Conservation (phyloP, 2,888 invertebrate species). For the Germaria angustata region DNA sequence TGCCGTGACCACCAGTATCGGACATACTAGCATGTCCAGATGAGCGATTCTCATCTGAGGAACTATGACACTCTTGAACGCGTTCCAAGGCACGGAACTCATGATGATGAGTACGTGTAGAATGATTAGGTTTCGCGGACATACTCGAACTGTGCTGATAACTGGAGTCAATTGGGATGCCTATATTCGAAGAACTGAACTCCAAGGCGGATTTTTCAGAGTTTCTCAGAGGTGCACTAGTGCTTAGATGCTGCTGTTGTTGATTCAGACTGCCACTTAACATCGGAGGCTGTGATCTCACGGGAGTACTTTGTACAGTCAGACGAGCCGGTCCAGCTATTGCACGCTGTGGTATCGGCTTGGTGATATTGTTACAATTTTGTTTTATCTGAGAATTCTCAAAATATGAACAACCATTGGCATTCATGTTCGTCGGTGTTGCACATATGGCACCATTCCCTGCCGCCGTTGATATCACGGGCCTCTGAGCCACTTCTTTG, state of each 20-base stretch:
- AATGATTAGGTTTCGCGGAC: constrained; percentile 66
- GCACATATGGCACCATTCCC: constrained; percentile 12
- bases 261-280: constrained; percentile 80
- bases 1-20: constrained; percentile 88
- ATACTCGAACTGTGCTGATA: constrained; percentile 60
- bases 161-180: constrained; percentile 70
- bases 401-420: constrained; percentile 51
- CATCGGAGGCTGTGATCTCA: constrained; percentile 83
- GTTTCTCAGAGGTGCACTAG: constrained; percentile 38
- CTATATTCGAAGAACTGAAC: constrained; percentile 67
- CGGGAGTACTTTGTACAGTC: constrained; percentile 84
- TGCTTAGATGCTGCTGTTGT: constrained; percentile 61
- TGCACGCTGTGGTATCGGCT: constrained; percentile 76
- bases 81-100: constrained; percentile 80
- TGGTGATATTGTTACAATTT: constrained; percentile 59
- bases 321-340: constrained; percentile 82
- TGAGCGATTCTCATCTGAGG: constrained; percentile 94
- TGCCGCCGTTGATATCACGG: constrained; percentile 50
- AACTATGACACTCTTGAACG: constrained; percentile 88
- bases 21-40: constrained; percentile 97
- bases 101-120: constrained; percentile 78
- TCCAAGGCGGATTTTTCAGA: constrained; percentile 64
- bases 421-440: constrained; percentile 43
- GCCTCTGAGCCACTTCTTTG: constrained; percentile 79
- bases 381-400: constrained; percentile 64